Evolutionary conservation across 2,797 vertebrate genomes (phyloP), one percentile per base, ranked within the genome.

Genomic region (Falco rusticolus): DNA sequence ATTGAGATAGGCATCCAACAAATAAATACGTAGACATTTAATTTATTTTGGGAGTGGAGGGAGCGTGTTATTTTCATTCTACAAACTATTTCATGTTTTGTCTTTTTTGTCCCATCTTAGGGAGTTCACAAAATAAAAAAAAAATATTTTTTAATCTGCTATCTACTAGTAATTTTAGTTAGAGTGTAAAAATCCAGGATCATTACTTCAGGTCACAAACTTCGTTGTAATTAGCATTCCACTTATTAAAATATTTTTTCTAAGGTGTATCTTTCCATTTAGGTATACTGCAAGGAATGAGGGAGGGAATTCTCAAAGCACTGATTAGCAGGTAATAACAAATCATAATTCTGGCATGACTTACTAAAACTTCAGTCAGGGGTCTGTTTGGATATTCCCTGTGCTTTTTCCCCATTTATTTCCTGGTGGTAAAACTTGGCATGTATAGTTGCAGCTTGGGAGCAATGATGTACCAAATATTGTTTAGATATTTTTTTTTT

Each of bases 391-490:
- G 41, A 48, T 84, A 89, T 84, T 91, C 68, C 63, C 41, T 57
- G 37, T 77, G 50, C 26, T 34, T 94, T 90, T 90, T 91, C 2
- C 11, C 79, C 54, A 48, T 87, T 84, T 91, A 80, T 93, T 80
- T 94, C 37, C 68, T 90, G 56, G 56, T 92, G 81, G 51, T 83
- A 90, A 94, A 94, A 37, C 60, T 64, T 94, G 81, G 41, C 78
- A 59, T 69, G 13, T 47, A 31, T 93, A 94, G 26, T 9, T 92
- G 81, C 65, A 91, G 7, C 77, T 70, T 80, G 86, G 79, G 80
- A 96, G 56, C 71, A 94, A 76, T 85, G 88, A 94, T 57, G 59
- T 82, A 81, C 63, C 39, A 88, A 68, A 79, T 84, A 89, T 21
- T 70, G 33, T 61, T 89, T 76, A 43, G 64, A 25, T 39, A 39